These are phyloP conservation scores for Nemotelus pantherinus DNA, from an alignment of 2,888 invertebrate genomes.

Conservation along the genomic window DNA sequence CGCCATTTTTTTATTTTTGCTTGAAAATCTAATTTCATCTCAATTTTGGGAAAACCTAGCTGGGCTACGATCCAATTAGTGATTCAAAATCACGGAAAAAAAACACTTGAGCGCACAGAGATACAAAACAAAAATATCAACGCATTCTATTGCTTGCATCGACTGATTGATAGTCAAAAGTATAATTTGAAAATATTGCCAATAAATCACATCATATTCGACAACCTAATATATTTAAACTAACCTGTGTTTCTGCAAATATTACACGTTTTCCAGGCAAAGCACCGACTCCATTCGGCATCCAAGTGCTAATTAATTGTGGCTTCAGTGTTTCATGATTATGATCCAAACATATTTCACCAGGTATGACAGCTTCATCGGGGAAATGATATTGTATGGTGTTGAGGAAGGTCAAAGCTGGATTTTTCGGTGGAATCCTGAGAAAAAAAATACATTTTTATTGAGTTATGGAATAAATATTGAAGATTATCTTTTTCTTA, in stretches of 20 bases:
- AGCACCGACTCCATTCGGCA: constrained; percentile 88
- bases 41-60: too few relatives aligned
- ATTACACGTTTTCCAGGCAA: constrained; percentile 83
- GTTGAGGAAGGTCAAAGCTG: constrained; percentile 64
- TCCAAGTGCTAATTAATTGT: constrained; percentile 88
- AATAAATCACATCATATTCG: too few relatives aligned
- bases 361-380: constrained; percentile 65
- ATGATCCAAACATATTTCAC: constrained; percentile 82
- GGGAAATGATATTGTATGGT: constrained; percentile 64
- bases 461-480: background rate
- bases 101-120: too few relatives aligned
- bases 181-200: too few relatives aligned
- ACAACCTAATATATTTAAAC: constrained; percentile 44
- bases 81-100: too few relatives aligned
- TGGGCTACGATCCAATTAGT: too few relatives aligned
- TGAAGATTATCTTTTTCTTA: constrained; percentile 53
- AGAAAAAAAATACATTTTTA: constrained; percentile 27
- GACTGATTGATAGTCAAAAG: too few relatives aligned
- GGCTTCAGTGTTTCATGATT: constrained; percentile 87
- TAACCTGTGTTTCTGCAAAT: constrained; percentile 90
- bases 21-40: too few relatives aligned
- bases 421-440: constrained; percentile 63
- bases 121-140: too few relatives aligned
- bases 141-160: too few relatives aligned
- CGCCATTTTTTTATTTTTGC: too few relatives aligned